Base-by-base conservation (phyloP, 2,888 invertebrate species). In the Psococerastis gibbosa region DNA sequence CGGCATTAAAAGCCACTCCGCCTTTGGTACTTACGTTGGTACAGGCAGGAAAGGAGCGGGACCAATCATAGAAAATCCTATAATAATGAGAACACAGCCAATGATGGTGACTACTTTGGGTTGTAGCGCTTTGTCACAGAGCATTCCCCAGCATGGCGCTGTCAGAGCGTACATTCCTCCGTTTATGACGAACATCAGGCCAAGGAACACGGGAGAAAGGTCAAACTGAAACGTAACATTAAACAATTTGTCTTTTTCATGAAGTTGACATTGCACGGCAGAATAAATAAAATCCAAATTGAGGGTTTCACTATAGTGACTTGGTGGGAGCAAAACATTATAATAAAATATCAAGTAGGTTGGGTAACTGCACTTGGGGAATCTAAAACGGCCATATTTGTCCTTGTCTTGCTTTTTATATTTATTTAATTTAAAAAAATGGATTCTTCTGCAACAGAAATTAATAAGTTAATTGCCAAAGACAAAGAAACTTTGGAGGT, bases 181-280 rank as follows among this genome's bases (percentile, higher is more conserved):
- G 56, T 80, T 84, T 51, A 85, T 79, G 34, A 87, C 75, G 56
- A 87, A 88, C 73, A 87, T 78, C 42, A 82, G 59, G 0, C 85
- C 85, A 49, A 81, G 61, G 9, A 78, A 57, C 35, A 82, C 69
- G 0, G 81, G 78, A 0, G 75, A 69, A 47, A 84, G 64, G 2
- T 69, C 52, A 55, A 82, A 82, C 67, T 74, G 63, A 22, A 54
- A 56, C n/a, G n/a, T n/a, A n/a, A n/a, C n/a, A n/a, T n/a, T n/a
- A n/a, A n/a, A n/a, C n/a, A n/a, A n/a, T n/a, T n/a, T n/a, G n/a
- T n/a, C n/a, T n/a, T n/a, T n/a, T n/a, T n/a, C n/a, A n/a, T n/a
- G n/a, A n/a, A n/a, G n/a, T n/a, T n/a, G n/a, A n/a, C n/a, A n/a
- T n/a, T n/a, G n/a, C n/a, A n/a, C n/a, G n/a, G n/a, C n/a, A n/a